A percentile compares a stretch with the other conserved stretches of the same genome.
Conservation (phyloP, 2,888 invertebrate genomes). For the Euplexia lucipara region DNA sequence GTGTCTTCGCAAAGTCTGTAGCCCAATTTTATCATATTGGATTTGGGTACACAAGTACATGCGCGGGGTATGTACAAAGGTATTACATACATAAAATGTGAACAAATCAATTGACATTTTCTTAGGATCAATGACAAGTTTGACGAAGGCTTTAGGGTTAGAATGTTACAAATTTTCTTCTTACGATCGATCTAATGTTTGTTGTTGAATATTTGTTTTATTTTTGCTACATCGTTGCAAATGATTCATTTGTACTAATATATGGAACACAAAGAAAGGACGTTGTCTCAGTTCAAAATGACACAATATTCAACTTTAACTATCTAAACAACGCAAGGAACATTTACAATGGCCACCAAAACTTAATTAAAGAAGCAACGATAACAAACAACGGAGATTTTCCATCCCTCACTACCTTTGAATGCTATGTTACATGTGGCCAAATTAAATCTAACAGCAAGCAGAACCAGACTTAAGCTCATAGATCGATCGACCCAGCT, state of each 20-base stretch:
- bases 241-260: too few species aligned
- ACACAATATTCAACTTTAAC: too few species aligned
- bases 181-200: too few species aligned
- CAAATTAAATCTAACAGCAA: neutral
- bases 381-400: neutral
- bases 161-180: too few species aligned
- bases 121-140: conserved; percentile 1
- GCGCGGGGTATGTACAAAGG: neutral
- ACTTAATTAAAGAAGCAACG: conserved; percentile 9
- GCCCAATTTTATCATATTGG: conserved; percentile 36
- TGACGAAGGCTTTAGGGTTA: conserved; percentile 1
- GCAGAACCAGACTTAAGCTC: conserved; percentile 2
- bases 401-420: neutral
- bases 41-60: conserved; percentile 3
- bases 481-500: conserved; percentile 21
- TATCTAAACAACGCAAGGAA: neutral
- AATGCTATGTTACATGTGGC: neutral
- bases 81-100: neutral
- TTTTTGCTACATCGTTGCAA: too few species aligned
- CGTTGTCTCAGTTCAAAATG: too few species aligned
- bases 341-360: neutral
- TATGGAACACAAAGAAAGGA: too few species aligned
- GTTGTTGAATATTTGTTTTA: neutral
- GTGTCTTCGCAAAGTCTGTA: conserved; percentile 13
- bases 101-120: conserved; percentile 7